Percentiles rank a stretch among this genome's conserved stretches.
phyloP scores from a whole-genome alignment of 2,113 vertebrate genomes.

The Lophotis ruficrista region DNA sequence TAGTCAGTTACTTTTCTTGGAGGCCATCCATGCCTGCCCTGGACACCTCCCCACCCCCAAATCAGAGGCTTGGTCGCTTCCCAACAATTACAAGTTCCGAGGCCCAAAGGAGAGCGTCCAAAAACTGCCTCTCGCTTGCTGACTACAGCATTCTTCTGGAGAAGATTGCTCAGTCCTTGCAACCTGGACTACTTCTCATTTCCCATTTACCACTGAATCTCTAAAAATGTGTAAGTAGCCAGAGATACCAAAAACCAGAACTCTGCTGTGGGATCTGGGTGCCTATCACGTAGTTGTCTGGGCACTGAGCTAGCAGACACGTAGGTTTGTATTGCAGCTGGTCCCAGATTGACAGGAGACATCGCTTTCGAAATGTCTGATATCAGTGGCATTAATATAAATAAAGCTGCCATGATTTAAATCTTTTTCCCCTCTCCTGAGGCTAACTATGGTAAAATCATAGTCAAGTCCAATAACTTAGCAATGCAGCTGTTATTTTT shows the following conservation, averaged over 20 bases:
- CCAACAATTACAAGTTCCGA: background rate
- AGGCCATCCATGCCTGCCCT: background rate
- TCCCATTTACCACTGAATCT: background rate
- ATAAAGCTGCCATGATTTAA: background rate
- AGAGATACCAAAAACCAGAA: background rate
- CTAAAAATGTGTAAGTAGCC: background rate
- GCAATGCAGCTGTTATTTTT: background rate
- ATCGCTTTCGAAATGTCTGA: background rate
- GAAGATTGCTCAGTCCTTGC: background rate
- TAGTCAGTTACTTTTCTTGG: background rate
- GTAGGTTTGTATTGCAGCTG: background rate
- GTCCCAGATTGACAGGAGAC: background rate
- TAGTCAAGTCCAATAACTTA: background rate
- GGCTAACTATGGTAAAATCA: background rate
- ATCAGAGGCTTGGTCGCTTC: background rate
- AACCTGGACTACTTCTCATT: background rate
- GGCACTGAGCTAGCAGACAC: background rate
- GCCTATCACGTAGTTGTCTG: background rate
- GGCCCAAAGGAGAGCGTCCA: background rate
- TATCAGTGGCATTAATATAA: background rate
- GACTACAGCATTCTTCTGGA: background rate
- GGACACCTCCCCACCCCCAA: background rate
- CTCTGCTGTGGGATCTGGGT: background rate
- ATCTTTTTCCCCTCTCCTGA: background rate
- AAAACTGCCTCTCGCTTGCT: background rate